phyloP scores from a whole-genome alignment of 92 coral and sea anemone genomes.

The Epizoanthus fatuus region DNA sequence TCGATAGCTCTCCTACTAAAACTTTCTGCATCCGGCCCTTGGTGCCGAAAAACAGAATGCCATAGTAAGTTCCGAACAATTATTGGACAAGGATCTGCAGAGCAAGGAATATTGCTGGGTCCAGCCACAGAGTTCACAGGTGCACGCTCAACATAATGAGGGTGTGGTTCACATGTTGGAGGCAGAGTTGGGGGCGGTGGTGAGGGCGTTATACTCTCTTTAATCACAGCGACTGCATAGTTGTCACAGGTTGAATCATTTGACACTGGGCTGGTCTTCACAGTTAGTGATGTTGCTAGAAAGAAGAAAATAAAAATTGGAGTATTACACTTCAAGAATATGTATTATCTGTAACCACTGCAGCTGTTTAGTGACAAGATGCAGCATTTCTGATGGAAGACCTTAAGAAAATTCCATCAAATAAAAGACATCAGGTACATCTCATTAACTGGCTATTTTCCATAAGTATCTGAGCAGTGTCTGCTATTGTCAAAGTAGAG shows the following conservation, averaged over 20 bases:
- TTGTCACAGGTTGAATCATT: slow-evolving; percentile 69
- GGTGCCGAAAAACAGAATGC: slow-evolving; percentile 96
- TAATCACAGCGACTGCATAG: slow-evolving; percentile 63
- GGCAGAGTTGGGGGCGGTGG: slow-evolving; percentile 62
- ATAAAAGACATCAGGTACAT: too few species aligned
- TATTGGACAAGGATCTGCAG: slow-evolving; percentile 98
- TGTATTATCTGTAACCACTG: too few species aligned
- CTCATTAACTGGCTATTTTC: too few species aligned
- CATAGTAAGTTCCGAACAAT: slow-evolving; percentile 96
- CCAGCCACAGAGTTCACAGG: slow-evolving; percentile 70
- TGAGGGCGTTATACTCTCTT: slow-evolving; percentile 68
- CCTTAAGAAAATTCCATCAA: too few species aligned
- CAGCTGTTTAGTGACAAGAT: too few species aligned
- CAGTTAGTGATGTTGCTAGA: slow-evolving; percentile 81
- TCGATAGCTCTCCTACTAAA: slow-evolving; percentile 98
- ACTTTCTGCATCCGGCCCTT: slow-evolving; percentile 92
- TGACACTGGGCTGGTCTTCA: slow-evolving; percentile 67
- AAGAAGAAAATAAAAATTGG: not conserved
- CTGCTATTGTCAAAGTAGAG: too few species aligned
- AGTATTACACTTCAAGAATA: too few species aligned
- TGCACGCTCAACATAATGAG: slow-evolving; percentile 66
- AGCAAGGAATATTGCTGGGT: slow-evolving; percentile 88
- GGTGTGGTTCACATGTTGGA: slow-evolving; percentile 54
- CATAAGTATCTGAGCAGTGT: too few species aligned
- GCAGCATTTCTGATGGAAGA: too few species aligned